phyloP scores from a whole-genome alignment of 2,797 vertebrate species.

The Ptychobarbus kaznakovi region DNA sequence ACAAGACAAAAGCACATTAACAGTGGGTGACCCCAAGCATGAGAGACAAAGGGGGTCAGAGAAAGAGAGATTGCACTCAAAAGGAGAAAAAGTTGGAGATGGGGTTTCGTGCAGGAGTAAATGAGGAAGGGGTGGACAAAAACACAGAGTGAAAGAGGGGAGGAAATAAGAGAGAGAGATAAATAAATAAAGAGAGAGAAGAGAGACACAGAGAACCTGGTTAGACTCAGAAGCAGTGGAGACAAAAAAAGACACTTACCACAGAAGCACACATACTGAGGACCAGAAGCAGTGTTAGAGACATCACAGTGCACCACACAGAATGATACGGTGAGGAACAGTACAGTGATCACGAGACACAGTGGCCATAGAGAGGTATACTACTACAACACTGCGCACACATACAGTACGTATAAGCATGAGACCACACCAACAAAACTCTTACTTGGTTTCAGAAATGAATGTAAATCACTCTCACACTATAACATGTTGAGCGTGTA shows the following conservation, averaged over 20 bases:
- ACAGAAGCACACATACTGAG: conserved; percentile 70
- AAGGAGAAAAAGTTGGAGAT: background rate
- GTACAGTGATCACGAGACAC: conserved; percentile 49
- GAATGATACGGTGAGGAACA: conserved; percentile 53
- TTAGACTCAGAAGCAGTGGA: conserved; percentile 78
- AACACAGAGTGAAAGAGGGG: conserved; percentile 26
- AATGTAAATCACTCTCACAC: background rate
- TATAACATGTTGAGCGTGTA: background rate
- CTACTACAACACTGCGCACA: conserved; percentile 38
- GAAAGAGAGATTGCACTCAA: conserved; percentile 33
- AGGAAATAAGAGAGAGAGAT: conserved; percentile 34
- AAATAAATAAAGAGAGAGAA: conserved; percentile 54
- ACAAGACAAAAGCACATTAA: conserved; percentile 61
- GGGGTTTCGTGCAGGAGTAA: conserved; percentile 12
- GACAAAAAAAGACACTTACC: conserved; percentile 79
- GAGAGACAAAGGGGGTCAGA: conserved; percentile 15
- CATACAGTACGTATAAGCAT: conserved; percentile 34
- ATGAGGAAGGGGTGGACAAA: conserved; percentile 8
- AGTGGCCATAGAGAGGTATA: conserved; percentile 39
- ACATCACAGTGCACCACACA: conserved; percentile 65
- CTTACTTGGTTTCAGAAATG: background rate
- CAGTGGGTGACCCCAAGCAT: conserved; percentile 36
- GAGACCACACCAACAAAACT: conserved; percentile 22
- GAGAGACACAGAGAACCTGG: conserved; percentile 71
- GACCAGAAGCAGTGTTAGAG: conserved; percentile 67